Evolutionary conservation across 1,140 invertebrate genomes (phyloP).

Genomic region (Leguminivora glycinivorella): DNA sequence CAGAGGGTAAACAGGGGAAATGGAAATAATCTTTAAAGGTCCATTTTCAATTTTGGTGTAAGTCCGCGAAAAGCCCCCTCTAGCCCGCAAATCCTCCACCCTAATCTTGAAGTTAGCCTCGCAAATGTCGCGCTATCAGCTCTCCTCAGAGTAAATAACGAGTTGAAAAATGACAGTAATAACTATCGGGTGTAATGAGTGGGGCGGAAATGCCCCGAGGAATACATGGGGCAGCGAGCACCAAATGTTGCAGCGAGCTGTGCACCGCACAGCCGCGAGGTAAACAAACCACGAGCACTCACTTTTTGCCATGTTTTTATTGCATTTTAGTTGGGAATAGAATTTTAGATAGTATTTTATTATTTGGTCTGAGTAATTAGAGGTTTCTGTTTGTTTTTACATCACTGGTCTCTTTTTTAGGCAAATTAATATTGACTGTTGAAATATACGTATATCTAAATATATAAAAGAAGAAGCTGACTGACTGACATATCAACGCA

Average conservation of each 20-base stretch:
- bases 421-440: too few species aligned
- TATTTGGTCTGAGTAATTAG: conserved; percentile 13
- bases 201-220: conserved; percentile 71
- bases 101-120: conserved; percentile 64
- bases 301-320: conserved; percentile 32
- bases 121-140: conserved; percentile 75
- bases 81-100: conserved; percentile 63
- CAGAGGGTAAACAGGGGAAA: conserved; percentile 35
- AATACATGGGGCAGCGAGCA: conserved; percentile 63
- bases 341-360: conserved; percentile 19
- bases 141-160: conserved; percentile 76
- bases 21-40: conserved; percentile 43
- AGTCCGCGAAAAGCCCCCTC: conserved; percentile 56
- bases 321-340: conserved; percentile 35
- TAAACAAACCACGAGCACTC: conserved; percentile 52
- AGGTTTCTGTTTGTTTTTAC: not conserved
- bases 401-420: too few species aligned
- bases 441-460: too few species aligned
- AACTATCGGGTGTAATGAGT: conserved; percentile 77
- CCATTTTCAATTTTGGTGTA: conserved; percentile 69
- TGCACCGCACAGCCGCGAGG: conserved; percentile 46
- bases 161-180: conserved; percentile 79
- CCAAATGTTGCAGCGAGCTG: conserved; percentile 67
- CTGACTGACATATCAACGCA: too few species aligned
- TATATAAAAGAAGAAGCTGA: too few species aligned